phyloP scores from a whole-genome alignment of 2,113 vertebrate species.

The Ictalurus punctatus region DNA sequence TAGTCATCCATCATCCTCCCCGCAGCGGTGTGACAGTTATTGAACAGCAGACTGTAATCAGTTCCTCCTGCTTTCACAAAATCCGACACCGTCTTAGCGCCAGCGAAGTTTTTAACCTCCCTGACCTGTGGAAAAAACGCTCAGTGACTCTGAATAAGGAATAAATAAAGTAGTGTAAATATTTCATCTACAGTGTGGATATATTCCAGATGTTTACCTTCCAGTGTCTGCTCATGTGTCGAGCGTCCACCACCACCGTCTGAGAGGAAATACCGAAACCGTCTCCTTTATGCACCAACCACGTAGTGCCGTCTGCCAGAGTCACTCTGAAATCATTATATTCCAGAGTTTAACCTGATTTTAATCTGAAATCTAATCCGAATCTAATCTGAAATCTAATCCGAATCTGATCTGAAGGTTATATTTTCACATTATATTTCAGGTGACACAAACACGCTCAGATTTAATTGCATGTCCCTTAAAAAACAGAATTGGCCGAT shows the following conservation, averaged over 20 bases:
- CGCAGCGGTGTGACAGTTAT: constrained; percentile 63
- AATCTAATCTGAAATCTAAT: no score
- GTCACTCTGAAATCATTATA: constrained; percentile 59
- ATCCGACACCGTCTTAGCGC: constrained; percentile 58
- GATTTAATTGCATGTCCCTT: background rate
- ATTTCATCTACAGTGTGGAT: background rate
- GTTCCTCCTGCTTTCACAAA: constrained; percentile 58
- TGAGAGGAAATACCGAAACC: constrained; percentile 52
- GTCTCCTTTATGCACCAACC: constrained; percentile 67
- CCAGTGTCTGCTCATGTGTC: constrained; percentile 64
- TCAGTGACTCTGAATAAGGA: background rate
- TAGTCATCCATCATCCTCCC: constrained; percentile 56
- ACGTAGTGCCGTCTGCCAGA: constrained; percentile 53
- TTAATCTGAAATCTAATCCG: no score
- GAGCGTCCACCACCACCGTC: constrained; percentile 63
- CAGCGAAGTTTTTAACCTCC: constrained; percentile 50
- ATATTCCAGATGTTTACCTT: constrained; percentile 34
- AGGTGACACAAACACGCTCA: no score
- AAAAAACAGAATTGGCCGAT: background rate
- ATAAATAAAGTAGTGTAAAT: no score
- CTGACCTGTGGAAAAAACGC: constrained; percentile 46
- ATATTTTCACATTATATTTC: background rate
- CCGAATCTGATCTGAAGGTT: no score
- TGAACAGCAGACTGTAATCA: constrained; percentile 52
- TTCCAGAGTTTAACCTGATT: no score